These are phyloP conservation scores for Paedocypris sp. DNA, from an alignment of 2,113 vertebrate species.

Conservation along the genomic window DNA sequence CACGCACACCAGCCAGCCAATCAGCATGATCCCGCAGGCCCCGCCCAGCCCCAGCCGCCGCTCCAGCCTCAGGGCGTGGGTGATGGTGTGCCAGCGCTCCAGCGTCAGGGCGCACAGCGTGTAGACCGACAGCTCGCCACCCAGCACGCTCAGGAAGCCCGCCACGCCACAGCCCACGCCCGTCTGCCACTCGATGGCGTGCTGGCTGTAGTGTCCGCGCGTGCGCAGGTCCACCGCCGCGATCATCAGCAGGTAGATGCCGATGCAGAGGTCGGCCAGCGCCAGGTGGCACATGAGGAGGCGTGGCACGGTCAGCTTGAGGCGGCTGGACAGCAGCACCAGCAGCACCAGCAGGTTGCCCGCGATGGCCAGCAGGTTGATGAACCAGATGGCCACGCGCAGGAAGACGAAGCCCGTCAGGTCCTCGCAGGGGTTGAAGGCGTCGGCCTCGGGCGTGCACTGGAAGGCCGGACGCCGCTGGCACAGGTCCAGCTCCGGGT, in stretches of 20 bases:
- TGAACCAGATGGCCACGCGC: slow-evolving; percentile 72
- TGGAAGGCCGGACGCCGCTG: slow-evolving; percentile 50
- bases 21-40: slow-evolving; percentile 59
- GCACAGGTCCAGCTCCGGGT: slow-evolving; percentile 46
- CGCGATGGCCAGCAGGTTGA: slow-evolving; percentile 64
- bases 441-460: slow-evolving; percentile 66
- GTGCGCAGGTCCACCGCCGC: slow-evolving; percentile 66
- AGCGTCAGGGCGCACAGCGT: slow-evolving; percentile 68
- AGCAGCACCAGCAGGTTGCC: slow-evolving; percentile 66
- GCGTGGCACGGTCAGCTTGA: slow-evolving; percentile 68
- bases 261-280: slow-evolving; percentile 74
- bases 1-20: slow-evolving; percentile 66
- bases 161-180: slow-evolving; percentile 61
- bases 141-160: slow-evolving; percentile 72
- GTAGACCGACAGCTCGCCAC: slow-evolving; percentile 72
- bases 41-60: slow-evolving; percentile 59
- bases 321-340: slow-evolving; percentile 59
- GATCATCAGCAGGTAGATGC: slow-evolving; percentile 71
- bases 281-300: slow-evolving; percentile 79
- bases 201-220: slow-evolving; percentile 68
- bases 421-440: slow-evolving; percentile 76
- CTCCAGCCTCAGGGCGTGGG: slow-evolving; percentile 67
- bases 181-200: slow-evolving; percentile 75
- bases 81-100: slow-evolving; percentile 76
- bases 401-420: slow-evolving; percentile 70